Evolutionary conservation across 2,113 vertebrate species (phyloP).

Genomic region (Petroica traversi): DNA sequence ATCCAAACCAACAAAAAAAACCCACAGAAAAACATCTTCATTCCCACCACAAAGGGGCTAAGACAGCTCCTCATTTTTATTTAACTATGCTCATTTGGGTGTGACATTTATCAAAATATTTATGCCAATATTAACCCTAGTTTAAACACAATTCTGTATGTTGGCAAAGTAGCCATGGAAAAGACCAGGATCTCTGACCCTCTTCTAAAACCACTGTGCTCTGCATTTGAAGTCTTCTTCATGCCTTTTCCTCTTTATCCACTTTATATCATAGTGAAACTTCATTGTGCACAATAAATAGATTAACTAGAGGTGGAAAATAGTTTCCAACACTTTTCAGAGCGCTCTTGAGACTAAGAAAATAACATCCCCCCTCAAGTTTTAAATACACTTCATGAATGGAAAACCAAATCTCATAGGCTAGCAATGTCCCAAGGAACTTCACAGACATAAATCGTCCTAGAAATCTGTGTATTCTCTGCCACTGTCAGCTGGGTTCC

Average conservation of each 20-base stretch:
- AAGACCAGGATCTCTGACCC: not conserved
- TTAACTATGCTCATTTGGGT: not conserved
- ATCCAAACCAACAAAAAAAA: not conserved
- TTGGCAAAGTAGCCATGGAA: not conserved
- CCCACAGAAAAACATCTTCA: not conserved
- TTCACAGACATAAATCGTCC: not conserved
- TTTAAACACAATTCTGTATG: not conserved
- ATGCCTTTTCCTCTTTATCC: not conserved
- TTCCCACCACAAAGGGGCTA: not conserved
- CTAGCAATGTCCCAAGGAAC: not conserved
- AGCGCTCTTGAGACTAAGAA: not conserved
- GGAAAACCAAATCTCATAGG: not conserved
- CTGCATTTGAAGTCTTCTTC: not conserved
- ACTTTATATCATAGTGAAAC: not conserved
- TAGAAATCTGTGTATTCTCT: slow-evolving; percentile 39
- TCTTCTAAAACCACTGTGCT: not conserved
- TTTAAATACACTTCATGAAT: not conserved
- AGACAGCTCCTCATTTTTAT: not conserved
- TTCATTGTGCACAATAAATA: not conserved
- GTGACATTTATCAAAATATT: not conserved
- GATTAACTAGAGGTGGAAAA: not conserved
- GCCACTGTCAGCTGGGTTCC: slow-evolving; percentile 31
- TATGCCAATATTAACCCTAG: not conserved
- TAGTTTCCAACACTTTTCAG: not conserved
- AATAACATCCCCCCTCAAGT: not conserved